A percentile compares a stretch with the other conserved stretches of the same genome.
Evolutionary conservation across 2,113 vertebrate species (phyloP).

Genomic region (Chloropsis hardwickii): DNA sequence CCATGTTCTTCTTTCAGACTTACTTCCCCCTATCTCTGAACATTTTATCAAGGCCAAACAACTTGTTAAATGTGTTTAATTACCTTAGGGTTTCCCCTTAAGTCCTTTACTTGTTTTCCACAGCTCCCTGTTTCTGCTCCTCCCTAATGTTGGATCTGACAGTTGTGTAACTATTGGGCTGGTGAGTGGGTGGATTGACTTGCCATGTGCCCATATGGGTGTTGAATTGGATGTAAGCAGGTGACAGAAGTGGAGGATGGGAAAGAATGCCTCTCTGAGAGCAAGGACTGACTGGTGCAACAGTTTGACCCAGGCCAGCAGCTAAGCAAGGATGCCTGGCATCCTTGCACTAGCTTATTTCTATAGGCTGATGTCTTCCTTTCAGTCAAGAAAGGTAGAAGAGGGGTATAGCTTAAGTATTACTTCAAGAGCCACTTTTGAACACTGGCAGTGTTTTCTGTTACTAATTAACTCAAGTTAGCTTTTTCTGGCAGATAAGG

Average conservation of each 20-base stretch:
- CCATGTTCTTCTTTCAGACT: neutral
- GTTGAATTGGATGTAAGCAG: fast-evolving
- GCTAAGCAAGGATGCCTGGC: neutral
- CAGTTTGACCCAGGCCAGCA: neutral
- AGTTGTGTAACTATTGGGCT: neutral
- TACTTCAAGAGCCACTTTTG: neutral
- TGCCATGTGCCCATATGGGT: fast-evolving
- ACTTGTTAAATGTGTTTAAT: neutral
- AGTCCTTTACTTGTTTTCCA: neutral
- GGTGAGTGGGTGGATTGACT: neutral
- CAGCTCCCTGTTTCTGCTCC: neutral
- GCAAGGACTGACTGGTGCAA: fast-evolving
- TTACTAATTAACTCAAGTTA: neutral
- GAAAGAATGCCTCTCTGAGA: neutral
- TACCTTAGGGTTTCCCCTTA: neutral
- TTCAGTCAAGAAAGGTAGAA: neutral
- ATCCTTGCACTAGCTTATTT: neutral
- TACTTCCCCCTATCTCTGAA: neutral
- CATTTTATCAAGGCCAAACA: neutral
- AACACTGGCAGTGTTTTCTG: neutral
- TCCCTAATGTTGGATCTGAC: neutral
- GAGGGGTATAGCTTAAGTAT: neutral
- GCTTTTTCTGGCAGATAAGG: neutral
- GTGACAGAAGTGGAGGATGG: neutral
- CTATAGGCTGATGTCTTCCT: neutral